Evolutionary conservation across 1,140 invertebrate genomes (phyloP).

Genomic region (Pissodes strobi): DNA sequence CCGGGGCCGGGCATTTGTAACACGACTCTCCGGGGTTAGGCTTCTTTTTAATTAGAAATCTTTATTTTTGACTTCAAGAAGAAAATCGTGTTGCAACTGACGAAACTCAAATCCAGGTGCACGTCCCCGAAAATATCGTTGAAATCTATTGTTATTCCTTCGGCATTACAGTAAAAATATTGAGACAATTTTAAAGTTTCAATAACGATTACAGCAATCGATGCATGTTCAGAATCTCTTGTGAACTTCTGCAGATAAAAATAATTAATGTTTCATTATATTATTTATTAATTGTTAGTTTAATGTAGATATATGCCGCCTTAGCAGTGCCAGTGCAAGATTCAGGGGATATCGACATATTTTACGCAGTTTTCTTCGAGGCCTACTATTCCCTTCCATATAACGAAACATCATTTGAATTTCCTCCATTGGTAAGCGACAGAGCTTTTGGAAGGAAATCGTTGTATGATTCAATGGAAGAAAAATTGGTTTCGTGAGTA

Average conservation of each 20-base stretch:
- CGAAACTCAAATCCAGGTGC: background rate
- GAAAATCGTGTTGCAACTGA: background rate
- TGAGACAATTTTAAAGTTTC: background rate
- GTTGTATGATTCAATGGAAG: conserved; percentile 44
- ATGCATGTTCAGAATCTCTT: no score
- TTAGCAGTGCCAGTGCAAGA: conserved; percentile 70
- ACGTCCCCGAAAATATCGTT: no score
- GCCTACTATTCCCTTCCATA: conserved; percentile 66
- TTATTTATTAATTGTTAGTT: no score
- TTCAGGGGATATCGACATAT: conserved; percentile 69
- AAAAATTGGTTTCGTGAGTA: conserved; percentile 45
- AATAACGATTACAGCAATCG: conserved; percentile 42
- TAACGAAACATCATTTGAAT: conserved; percentile 53
- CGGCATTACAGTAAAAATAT: background rate
- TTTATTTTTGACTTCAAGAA: no score
- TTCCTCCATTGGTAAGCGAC: conserved; percentile 43
- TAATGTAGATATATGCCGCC: conserved; percentile 62
- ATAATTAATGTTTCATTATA: no score
- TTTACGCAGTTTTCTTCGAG: conserved; percentile 76
- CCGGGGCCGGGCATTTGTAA: no score
- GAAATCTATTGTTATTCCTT: background rate
- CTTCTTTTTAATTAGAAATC: no score
- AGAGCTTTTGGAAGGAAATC: conserved; percentile 42
- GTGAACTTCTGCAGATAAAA: no score
- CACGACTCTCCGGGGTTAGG: no score